Evolutionary conservation across 1,140 invertebrate species (phyloP), one percentile per base, ranked within the genome.

Genomic region (Ruditapes philippinarum): DNA sequence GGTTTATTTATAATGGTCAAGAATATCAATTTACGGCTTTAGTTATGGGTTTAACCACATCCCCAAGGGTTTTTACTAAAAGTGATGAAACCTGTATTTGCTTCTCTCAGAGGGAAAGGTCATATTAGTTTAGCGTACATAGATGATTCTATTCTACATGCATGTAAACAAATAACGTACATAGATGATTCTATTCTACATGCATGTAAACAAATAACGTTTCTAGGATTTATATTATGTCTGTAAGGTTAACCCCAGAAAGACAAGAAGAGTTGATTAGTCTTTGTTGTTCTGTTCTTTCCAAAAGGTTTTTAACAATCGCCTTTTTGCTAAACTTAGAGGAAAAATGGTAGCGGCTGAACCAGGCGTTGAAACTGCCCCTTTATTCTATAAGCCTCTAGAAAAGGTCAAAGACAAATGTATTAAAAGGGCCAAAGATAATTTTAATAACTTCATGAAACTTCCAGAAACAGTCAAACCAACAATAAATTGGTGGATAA

Each of bases 61-160:
- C 73, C 3, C 73, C 73, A 45, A 78, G 73, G 45, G 73, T 78
- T 12, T 78, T 78, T 36, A 78, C 76, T 19, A 79, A 79, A n/a
- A 79, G 25, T 79, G 17, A 54, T 79, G 51, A 79, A 79, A 79
- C 76, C 76, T 38, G 76, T 79, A 22, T 79, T 54, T 33, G 76
- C 45, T 17, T 19, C 25, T 7, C 49, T 79, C 12, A 33, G 76
- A 57, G 51, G 3, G 25, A 11, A 54, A 54, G 76, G 76, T 31
- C 49, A 25, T 57, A 79, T 79, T 5, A 79, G 76, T 54, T 22
- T 49, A 2, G 76, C 76, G 19, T 79, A 79, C 31, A 79, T 79
- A 42, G 73, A 78, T 78, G 73, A 78, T 51, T 78, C 73, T 78
- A 45, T 36, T 25, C n/a, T 78, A 78, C 76, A 79, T 33, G 76